phyloP scores from a whole-genome alignment of 2,888 invertebrate genomes.

The Alentia gelatinosa region DNA sequence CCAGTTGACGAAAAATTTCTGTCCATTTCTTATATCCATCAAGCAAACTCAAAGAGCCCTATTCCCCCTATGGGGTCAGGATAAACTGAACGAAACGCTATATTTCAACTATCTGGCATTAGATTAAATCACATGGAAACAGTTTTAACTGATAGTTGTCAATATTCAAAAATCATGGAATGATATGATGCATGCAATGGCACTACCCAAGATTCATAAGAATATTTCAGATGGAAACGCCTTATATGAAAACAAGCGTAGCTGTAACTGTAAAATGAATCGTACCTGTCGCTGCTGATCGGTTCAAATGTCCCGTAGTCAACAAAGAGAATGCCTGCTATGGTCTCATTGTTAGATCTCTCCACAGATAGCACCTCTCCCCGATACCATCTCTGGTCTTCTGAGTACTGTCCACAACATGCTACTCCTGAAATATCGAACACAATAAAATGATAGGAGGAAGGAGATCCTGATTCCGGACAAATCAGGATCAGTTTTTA shows the following conservation, averaged over 20 bases:
- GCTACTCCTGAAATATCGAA: neutral
- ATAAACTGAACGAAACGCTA: no score
- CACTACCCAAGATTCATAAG: neutral
- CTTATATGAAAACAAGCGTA: neutral
- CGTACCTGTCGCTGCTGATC: neutral
- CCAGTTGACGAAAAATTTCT: no score
- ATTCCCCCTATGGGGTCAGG: no score
- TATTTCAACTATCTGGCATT: neutral
- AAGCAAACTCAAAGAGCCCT: no score
- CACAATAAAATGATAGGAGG: neutral
- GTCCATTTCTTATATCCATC: no score
- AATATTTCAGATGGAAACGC: neutral
- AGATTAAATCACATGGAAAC: neutral
- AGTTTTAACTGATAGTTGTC: neutral
- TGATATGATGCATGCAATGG: neutral
- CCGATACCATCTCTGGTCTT: conserved; percentile 12
- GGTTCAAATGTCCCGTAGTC: conserved; percentile 11
- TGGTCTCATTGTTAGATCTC: neutral
- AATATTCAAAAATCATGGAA: neutral
- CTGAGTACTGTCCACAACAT: neutral
- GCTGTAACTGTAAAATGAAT: no score
- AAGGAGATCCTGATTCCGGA: neutral
- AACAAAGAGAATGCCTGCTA: conserved; percentile 6
- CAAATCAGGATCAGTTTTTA: neutral
- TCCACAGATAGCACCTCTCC: conserved; percentile 4